phyloP scores from a whole-genome alignment of 2,888 invertebrate genomes.

The Pandemis heparana region DNA sequence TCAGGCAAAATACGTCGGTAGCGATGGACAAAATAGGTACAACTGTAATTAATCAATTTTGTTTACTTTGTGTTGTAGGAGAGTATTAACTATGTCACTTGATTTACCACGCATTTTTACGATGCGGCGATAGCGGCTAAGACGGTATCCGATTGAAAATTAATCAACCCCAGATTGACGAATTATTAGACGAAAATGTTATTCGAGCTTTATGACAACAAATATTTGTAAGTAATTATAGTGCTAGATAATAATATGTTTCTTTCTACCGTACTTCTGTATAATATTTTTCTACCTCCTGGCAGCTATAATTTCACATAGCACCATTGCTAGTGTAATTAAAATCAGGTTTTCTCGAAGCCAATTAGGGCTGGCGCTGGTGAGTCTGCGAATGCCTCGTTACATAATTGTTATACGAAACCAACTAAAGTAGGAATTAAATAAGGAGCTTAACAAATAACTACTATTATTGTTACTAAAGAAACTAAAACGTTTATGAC shows the following conservation, averaged over 20 bases:
- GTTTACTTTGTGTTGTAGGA: too few species aligned
- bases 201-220: neutral
- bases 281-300: conserved; percentile 7
- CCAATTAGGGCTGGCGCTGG: conserved; percentile 32
- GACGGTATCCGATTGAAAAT: too few species aligned
- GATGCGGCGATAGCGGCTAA: too few species aligned
- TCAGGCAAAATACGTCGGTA: neutral
- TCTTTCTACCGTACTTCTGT: neutral
- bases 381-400: too few species aligned
- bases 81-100: too few species aligned
- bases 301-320: conserved; percentile 25
- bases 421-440: neutral
- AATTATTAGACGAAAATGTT: too few species aligned
- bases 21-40: too few species aligned
- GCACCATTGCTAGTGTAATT: conserved; percentile 29
- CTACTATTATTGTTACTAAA: neutral
- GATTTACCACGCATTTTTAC: too few species aligned
- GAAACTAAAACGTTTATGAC: too few species aligned
- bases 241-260: neutral
- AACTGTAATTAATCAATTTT: too few species aligned
- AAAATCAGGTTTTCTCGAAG: conserved; percentile 26
- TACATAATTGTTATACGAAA: neutral
- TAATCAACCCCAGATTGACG: too few species aligned
- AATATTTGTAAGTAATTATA: neutral
- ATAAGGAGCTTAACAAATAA: neutral